A percentile compares a stretch with the other conserved stretches of the same genome.
Conservation (phyloP, 2,797 vertebrate genomes). For the Cuculus canorus region DNA sequence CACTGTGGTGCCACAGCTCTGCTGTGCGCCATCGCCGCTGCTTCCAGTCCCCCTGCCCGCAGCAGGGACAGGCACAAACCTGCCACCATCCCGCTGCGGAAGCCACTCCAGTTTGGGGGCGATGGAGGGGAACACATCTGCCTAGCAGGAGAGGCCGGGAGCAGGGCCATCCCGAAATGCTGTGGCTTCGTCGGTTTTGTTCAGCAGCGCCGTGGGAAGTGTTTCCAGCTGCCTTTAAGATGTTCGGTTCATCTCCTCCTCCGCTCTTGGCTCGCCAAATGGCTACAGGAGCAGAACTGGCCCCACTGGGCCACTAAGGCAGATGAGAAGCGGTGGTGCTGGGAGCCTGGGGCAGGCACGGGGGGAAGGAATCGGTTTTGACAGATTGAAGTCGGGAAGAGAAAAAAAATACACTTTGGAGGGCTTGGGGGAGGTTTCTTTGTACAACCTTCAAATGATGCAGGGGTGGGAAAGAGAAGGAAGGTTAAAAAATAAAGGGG, state of each 20-base stretch:
- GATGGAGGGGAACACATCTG: too few species aligned
- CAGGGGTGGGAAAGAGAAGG: not conserved
- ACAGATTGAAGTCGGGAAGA: not conserved
- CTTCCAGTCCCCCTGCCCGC: not conserved
- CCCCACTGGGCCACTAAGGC: not conserved
- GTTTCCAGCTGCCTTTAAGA: conserved; percentile 47
- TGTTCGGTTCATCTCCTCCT: conserved; percentile 1
- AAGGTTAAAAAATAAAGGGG: not conserved
- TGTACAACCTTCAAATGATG: not conserved
- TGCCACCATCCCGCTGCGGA: not conserved
- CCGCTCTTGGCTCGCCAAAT: conserved; percentile 23
- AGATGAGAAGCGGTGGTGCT: not conserved
- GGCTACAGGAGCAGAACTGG: not conserved
- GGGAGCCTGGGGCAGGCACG: not conserved
- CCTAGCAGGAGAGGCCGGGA: not conserved
- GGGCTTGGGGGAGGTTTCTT: not conserved
- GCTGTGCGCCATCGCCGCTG: not conserved
- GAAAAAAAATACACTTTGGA: conserved; percentile 12
- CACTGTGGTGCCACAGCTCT: rapidly evolving
- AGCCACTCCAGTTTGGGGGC: not conserved
- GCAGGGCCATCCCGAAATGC: rapidly evolving
- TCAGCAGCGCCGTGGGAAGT: not conserved
- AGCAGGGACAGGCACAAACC: not conserved
- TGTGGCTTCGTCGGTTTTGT: rapidly evolving
- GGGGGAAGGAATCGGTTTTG: not conserved